A percentile compares a stretch with the other conserved stretches of the same genome.
These are phyloP conservation scores for Aplysina aerophoba DNA, from an alignment of 37 sponge, comb jelly and placozoan genomes.

Conservation along the genomic window DNA sequence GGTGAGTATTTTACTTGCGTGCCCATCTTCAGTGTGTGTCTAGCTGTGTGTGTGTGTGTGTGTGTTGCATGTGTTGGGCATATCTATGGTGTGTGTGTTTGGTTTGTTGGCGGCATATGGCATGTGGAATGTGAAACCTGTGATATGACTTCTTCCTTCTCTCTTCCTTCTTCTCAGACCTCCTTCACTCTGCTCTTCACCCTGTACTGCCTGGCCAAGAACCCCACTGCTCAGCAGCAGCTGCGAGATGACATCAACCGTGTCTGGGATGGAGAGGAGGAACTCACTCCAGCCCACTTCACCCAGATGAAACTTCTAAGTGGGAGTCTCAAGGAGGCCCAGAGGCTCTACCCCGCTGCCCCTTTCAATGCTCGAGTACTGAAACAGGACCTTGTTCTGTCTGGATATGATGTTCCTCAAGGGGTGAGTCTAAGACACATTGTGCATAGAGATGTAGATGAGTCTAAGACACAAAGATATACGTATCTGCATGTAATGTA, in stretches of 20 bases:
- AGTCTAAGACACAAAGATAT: too few relatives aligned
- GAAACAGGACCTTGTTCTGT: conserved; percentile 45
- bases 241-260: conserved; percentile 38
- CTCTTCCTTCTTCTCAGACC: conserved; percentile 15
- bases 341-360: conserved; percentile 54
- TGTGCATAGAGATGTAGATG: neutral
- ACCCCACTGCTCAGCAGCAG: conserved; percentile 41
- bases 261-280: conserved; percentile 19
- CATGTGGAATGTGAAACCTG: neutral
- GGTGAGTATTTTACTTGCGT: too few relatives aligned
- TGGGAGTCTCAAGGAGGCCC: conserved; percentile 56
- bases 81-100: too few relatives aligned
- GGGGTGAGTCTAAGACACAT: conserved; percentile 38
- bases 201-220: conserved; percentile 47
- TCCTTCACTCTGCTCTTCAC: conserved; percentile 51
- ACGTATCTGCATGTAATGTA: too few relatives aligned
- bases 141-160: neutral
- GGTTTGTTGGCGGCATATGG: too few relatives aligned
- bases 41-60: too few relatives aligned
- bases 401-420: conserved; percentile 50
- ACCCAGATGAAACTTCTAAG: conserved; percentile 42
- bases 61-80: too few relatives aligned
- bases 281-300: conserved; percentile 43
- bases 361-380: conserved; percentile 26
- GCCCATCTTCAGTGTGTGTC: too few relatives aligned